Evolutionary conservation across 2,888 invertebrate genomes (phyloP).

Genomic region (Gasteruption jaculator): DNA sequence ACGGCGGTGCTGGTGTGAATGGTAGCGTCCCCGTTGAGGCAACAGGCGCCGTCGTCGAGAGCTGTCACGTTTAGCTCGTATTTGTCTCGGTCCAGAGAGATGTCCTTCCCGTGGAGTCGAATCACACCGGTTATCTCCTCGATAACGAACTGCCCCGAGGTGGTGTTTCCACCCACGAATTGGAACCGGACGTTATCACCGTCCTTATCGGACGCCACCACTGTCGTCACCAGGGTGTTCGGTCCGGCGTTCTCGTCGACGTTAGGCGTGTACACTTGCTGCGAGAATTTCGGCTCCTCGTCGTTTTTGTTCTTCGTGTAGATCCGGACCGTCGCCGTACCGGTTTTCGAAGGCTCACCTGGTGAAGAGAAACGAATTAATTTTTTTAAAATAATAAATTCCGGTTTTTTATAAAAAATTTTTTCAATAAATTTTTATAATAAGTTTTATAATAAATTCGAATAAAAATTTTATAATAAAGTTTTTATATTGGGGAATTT

Average conservation of each 20-base stretch:
- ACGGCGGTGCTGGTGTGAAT: constrained; percentile 92
- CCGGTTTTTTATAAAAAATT: background rate
- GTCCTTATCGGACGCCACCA: constrained; percentile 95
- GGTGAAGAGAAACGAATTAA: constrained; percentile 6
- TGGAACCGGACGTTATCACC: constrained; percentile 94
- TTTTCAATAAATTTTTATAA: background rate
- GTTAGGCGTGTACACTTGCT: constrained; percentile 94
- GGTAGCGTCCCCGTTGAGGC: constrained; percentile 80
- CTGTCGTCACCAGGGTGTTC: constrained; percentile 91
- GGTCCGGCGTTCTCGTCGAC: constrained; percentile 95
- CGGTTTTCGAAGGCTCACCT: constrained; percentile 86
- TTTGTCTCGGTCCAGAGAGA: constrained; percentile 85
- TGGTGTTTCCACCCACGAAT: constrained; percentile 84
- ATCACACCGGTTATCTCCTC: constrained; percentile 95
- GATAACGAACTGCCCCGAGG: constrained; percentile 89
- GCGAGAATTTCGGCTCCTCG: constrained; percentile 94
- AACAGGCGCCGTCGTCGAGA: constrained; percentile 96
- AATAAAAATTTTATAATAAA: no score
- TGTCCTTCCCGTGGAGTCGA: constrained; percentile 80
- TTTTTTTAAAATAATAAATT: no score
- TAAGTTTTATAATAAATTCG: background rate
- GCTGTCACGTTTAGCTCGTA: constrained; percentile 97
- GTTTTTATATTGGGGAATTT: no score
- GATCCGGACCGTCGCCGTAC: constrained; percentile 88
- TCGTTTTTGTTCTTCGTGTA: constrained; percentile 99